Evolutionary conservation across 2,888 invertebrate species (phyloP).

Genomic region (Brenthis daphne): DNA sequence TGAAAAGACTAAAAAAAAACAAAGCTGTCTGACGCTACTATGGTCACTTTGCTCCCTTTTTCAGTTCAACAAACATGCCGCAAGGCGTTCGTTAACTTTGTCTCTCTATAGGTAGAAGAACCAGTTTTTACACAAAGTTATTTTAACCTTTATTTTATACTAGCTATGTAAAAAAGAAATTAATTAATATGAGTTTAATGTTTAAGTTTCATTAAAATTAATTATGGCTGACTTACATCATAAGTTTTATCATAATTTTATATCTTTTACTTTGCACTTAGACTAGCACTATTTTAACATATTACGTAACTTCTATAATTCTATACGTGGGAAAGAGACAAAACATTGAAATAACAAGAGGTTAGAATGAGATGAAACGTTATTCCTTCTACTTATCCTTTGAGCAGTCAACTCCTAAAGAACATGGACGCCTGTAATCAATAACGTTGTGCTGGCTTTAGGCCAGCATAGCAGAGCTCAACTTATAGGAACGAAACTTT

Average conservation of each 20-base stretch:
- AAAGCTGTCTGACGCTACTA: not conserved
- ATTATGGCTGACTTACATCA: too few relatives aligned
- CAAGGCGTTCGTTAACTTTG: conserved; percentile 1
- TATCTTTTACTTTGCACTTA: too few relatives aligned
- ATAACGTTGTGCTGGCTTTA: conserved; percentile 26
- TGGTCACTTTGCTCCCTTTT: conserved; percentile 12
- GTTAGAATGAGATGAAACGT: not conserved
- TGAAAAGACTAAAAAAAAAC: not conserved
- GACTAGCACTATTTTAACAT: too few relatives aligned
- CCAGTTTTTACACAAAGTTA: not conserved
- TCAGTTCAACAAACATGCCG: not conserved
- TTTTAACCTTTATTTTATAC: not conserved
- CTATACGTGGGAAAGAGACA: not conserved
- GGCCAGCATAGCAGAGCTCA: conserved; percentile 17
- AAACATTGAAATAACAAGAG: not conserved
- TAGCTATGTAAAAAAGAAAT: not conserved
- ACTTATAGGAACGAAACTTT: not conserved
- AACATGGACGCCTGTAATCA: conserved; percentile 16
- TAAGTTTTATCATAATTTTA: too few relatives aligned
- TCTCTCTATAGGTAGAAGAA: not conserved
- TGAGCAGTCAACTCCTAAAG: not conserved
- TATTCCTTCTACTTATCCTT: not conserved
- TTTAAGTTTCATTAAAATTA: too few relatives aligned
- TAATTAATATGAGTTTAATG: too few relatives aligned
- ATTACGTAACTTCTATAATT: not conserved